These are phyloP conservation scores for Thamnophis elegans DNA, from an alignment of 2,797 vertebrate genomes.

Conservation along the genomic window DNA sequence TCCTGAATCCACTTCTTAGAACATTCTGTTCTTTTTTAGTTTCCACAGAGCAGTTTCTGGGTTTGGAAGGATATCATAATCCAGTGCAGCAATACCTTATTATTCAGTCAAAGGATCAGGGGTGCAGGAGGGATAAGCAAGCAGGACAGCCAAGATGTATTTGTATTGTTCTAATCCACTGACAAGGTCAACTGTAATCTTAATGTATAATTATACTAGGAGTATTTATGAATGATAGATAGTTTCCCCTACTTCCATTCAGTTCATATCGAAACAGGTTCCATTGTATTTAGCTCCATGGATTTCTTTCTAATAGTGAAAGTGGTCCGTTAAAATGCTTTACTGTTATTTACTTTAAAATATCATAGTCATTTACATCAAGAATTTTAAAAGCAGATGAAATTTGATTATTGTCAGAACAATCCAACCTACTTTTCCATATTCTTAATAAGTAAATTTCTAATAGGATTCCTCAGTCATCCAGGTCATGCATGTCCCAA, in stretches of 20 bases:
- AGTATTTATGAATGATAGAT: neutral
- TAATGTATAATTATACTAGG: neutral
- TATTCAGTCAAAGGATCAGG: neutral
- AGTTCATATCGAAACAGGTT: neutral
- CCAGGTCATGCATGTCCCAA: too few species aligned
- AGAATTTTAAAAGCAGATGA: neutral
- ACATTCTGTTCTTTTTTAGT: neutral
- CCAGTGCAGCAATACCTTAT: neutral
- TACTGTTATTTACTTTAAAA: neutral
- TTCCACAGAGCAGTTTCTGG: neutral
- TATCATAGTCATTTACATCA: neutral
- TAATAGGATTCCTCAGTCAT: too few species aligned
- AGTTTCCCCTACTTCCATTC: neutral
- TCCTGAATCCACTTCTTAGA: slow-evolving; percentile 10
- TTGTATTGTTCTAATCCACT: neutral
- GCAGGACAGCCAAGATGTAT: neutral
- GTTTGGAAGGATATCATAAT: neutral
- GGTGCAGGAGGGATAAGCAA: neutral
- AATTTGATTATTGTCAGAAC: neutral
- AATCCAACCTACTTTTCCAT: neutral
- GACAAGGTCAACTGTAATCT: neutral
- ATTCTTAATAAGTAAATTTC: neutral
- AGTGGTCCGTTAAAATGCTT: too few species aligned
- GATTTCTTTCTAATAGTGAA: neutral
- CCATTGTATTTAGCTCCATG: neutral